Conservation (phyloP, 2,113 vertebrate species). For the Notothenia rossii region DNA sequence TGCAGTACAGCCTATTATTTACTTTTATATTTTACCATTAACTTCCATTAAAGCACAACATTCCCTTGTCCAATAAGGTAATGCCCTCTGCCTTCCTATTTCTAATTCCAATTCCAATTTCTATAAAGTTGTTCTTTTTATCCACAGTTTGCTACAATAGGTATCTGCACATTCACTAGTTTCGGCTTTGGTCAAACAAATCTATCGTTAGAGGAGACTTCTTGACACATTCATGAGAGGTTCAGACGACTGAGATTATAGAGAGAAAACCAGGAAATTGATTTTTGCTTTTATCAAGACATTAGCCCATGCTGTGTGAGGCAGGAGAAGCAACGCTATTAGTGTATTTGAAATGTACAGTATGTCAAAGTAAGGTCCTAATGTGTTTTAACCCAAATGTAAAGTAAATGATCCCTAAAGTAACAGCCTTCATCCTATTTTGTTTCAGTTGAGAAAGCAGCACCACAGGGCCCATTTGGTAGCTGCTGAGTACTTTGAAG, state of each 20-base stretch:
- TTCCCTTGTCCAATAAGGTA: conserved; percentile 9
- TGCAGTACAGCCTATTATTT: conserved; percentile 1
- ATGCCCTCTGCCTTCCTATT: background rate
- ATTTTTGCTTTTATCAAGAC: conserved; percentile 27
- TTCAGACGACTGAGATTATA: conserved; percentile 18
- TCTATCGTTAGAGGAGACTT: conserved; percentile 32
- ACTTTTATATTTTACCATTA: conserved; percentile 3
- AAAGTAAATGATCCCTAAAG: background rate
- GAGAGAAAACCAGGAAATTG: conserved; percentile 18
- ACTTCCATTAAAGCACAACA: conserved; percentile 12
- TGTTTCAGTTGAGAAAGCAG: background rate
- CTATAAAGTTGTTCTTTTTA: too few relatives aligned
- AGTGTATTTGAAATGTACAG: background rate
- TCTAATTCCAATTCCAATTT: background rate
- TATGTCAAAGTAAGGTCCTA: background rate
- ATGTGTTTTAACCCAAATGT: background rate
- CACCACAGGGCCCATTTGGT: background rate
- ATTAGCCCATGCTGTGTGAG: conserved; percentile 38
- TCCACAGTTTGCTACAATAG: background rate
- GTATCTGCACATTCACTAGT: conserved; percentile 5
- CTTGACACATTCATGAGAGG: conserved; percentile 8
- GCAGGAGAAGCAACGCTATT: background rate
- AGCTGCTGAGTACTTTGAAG: background rate
- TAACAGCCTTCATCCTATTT: background rate
- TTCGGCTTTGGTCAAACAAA: conserved; percentile 8